Evolutionary conservation across 2,888 invertebrate species (phyloP).

Genomic region (Alentia gelatinosa): DNA sequence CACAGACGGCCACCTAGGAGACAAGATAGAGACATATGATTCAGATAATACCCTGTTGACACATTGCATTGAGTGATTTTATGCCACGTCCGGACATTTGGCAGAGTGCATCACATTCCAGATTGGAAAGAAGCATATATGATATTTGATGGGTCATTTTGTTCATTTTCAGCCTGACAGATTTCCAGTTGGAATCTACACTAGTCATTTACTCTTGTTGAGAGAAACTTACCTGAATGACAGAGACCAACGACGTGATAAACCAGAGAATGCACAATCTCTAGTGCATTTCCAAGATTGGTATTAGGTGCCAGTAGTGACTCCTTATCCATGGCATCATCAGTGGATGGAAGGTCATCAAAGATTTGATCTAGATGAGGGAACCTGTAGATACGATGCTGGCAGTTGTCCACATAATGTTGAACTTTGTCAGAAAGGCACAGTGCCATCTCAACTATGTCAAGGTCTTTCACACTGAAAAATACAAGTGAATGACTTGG

Average conservation of each 20-base stretch:
- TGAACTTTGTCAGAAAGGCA: not conserved
- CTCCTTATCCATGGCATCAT: not conserved
- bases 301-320: not conserved
- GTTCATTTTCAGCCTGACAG: too few species aligned
- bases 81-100: not conserved
- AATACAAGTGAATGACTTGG: not conserved
- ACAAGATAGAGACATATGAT: not conserved
- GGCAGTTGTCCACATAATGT: not conserved
- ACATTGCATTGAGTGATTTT: not conserved
- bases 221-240: not conserved
- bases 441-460: not conserved
- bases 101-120: not conserved
- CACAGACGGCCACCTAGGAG: not conserved
- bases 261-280: not conserved
- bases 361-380: not conserved
- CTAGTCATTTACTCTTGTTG: not conserved
- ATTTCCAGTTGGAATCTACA: not conserved
- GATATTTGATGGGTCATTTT: too few species aligned
- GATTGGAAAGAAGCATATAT: not conserved
- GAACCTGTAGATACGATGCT: not conserved
- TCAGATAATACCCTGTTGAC: not conserved
- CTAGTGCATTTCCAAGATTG: not conserved
- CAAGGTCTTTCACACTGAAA: not conserved
- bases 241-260: not conserved
- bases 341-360: not conserved